Percentiles rank a stretch among this genome's conserved stretches.
Conservation (phyloP, 2,113 vertebrate species). For the Equus quagga region DNA sequence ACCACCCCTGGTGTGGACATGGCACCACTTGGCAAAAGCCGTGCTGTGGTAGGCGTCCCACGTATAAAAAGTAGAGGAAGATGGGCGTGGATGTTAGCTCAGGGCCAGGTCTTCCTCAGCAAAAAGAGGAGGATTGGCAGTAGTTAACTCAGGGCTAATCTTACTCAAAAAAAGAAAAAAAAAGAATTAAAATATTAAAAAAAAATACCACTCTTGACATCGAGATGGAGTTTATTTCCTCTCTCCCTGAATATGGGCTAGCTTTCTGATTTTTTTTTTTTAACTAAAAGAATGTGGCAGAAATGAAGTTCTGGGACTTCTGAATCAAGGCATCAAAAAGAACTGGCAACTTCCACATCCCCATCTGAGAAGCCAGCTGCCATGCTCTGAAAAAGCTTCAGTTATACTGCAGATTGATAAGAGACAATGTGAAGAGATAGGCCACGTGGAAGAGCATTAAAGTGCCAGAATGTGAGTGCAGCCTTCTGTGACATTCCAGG, state of each 20-base stretch:
- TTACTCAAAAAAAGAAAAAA: too few species aligned
- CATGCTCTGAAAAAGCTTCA: neutral
- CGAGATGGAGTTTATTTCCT: neutral
- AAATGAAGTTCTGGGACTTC: conserved; percentile 10
- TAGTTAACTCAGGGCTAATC: too few species aligned
- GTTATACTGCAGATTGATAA: neutral
- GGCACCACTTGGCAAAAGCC: too few species aligned
- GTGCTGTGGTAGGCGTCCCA: too few species aligned
- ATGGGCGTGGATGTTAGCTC: too few species aligned
- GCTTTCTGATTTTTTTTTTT: neutral
- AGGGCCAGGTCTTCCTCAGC: too few species aligned
- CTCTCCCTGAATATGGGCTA: neutral
- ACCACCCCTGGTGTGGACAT: too few species aligned
- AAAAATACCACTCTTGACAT: neutral
- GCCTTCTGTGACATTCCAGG: neutral
- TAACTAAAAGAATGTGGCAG: neutral
- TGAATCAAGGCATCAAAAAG: neutral
- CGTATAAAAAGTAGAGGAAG: too few species aligned
- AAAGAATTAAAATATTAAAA: too few species aligned
- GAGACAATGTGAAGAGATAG: neutral
- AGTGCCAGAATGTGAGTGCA: neutral
- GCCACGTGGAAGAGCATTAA: neutral
- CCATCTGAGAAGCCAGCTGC: neutral
- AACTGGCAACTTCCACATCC: neutral
- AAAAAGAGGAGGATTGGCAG: too few species aligned